These are phyloP conservation scores for Azemiops feae DNA, from an alignment of 2,113 vertebrate genomes.

Conservation along the genomic window DNA sequence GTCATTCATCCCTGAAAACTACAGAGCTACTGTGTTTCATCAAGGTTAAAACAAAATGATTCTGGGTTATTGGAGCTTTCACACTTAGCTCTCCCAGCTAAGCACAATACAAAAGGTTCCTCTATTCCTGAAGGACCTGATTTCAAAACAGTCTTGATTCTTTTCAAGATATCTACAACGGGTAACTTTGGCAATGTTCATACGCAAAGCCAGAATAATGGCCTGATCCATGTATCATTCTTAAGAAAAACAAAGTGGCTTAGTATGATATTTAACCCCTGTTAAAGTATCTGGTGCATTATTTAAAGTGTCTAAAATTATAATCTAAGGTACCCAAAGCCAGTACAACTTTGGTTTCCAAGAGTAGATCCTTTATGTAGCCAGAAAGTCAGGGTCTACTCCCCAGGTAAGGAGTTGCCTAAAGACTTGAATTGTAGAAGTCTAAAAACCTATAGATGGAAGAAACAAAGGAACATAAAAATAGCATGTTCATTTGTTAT, in stretches of 20 bases:
- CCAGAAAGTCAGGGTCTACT: background rate
- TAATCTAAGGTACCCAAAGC: background rate
- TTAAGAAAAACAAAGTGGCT: background rate
- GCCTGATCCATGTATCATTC: background rate
- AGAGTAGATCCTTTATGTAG: background rate
- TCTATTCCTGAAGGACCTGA: background rate
- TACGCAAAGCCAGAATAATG: background rate
- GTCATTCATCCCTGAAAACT: background rate
- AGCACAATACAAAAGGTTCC: background rate
- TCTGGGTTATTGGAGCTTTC: background rate
- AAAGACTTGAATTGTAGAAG: background rate
- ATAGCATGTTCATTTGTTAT: background rate
- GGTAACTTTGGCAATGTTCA: background rate
- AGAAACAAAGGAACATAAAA: background rate
- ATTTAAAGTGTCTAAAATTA: background rate
- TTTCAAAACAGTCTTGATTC: background rate
- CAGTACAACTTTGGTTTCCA: background rate
- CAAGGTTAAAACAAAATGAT: background rate
- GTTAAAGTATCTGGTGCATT: background rate
- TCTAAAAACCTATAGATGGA: background rate
- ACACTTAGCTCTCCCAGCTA: background rate
- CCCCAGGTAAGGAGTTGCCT: background rate
- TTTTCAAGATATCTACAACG: background rate
- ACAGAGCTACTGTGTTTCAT: background rate
- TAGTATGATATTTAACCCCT: background rate